Base-by-base conservation (phyloP, 2,797 vertebrate species). In the Crenuchus spilurus region DNA sequence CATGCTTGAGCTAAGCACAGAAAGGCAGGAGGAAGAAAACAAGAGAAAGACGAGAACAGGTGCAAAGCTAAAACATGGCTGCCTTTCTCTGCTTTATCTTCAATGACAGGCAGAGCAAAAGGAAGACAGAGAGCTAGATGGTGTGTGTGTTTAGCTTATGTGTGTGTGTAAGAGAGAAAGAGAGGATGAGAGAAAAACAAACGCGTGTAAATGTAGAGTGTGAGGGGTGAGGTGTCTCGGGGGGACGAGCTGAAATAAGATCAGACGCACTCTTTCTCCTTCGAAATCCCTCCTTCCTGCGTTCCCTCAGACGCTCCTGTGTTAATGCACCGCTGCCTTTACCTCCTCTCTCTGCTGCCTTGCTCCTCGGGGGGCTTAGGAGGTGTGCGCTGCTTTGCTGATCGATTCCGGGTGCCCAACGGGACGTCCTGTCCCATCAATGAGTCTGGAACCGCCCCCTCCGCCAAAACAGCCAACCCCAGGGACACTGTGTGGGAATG, bases 401-500 rank as follows among this genome's bases (percentile, higher is more conserved):
- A 93, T 93, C 88, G 58, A 82, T 86, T 86, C 88, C 85, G 67
- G 70, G 6, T 83, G 82, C 80, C 76, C 79, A 70, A 54, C 35
- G 61, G 76, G 88, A 85, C 85, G 82, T 87, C 87, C 89, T 87
- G 88, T 86, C 86, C 89, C 89, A 91, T 93, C 91, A 88, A 92
- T 92, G 88, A 80, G 80, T 86, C 82, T 85, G 80, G 52, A 79
- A 74, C 61, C 82, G 81, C 82, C 42, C 60, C 61, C 24, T 1
- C 28, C 71, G 44, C 39, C 58, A 7, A 42, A 57, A 13, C 20
- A 55, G 9, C 60, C 51, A 42, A 62, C 70, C 74, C 62, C 67
- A 60, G 66, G 70, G 80, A 62, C 51, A 63, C 33, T 58, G 55
- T 72, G 65, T 63, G 67, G 64, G 63, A 75, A 71, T 49, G 63